Evolutionary conservation across 2,888 invertebrate genomes (phyloP), one percentile per base, ranked within the genome.

Genomic region (Cheiracanthium punctorium): DNA sequence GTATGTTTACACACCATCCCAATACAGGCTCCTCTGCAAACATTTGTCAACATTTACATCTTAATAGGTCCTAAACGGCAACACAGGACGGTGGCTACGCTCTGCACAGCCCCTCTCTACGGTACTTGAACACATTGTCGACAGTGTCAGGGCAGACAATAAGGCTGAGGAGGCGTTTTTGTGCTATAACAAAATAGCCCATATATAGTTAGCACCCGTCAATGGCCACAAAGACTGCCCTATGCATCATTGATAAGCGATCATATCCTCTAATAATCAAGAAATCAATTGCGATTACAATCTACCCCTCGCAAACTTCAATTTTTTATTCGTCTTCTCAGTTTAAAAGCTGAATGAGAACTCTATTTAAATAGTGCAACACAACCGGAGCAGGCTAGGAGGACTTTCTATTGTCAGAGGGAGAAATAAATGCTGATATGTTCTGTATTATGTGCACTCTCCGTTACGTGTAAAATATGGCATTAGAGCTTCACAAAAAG

Each of bases 171-270:
- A 1, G 65, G 17, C 30, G 52, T 71, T 80, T 73, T 76, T 72
- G 32, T 73, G 67, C 33, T 32, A 73, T 67, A 80, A 80, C 72
- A 80, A 70, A 80, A 80, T 80, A 43, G 30, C 70, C 43, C 80
- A 80, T 73, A 80, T 43, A 80, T 72, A 65, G 72, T 43, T 65
- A 48, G 37, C 43, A 41, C 33, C 41, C 14, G 52, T 33, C 17
- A 37, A 65, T 17, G 37, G 29, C 28, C 12, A 20, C 30, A 32
- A 67, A 5, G 17, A 67, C 1, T 37, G 8, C 41, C 24, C 70
- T 29, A 82, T 82, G 64, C 52, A 75, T 75, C 82, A 82, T 8
- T 82, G 82, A 82, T 82, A 82, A 73, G 75, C 41, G 70, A 82
- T 82, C 82, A n/a, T 14, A 70, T 32, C 69, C 58, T 30, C 70